Conservation (phyloP, 1,140 invertebrate species). For the Meloidogyne exigua region DNA sequence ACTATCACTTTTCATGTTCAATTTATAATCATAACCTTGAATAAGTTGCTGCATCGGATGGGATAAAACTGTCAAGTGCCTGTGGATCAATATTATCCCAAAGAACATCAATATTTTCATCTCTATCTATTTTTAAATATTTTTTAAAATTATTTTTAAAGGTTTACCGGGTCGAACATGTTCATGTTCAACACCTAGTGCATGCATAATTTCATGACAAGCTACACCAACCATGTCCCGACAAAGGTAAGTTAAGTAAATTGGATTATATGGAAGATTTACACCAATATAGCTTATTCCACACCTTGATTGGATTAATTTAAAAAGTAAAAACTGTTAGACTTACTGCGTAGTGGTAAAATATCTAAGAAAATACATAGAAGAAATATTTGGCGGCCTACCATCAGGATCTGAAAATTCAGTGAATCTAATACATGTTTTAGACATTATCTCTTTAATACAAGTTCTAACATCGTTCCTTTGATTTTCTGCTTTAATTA, state of each 20-base stretch:
- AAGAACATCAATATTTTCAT: conserved; percentile 66
- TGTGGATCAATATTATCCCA: conserved; percentile 68
- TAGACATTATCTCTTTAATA: conserved; percentile 9
- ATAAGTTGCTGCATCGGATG: background rate
- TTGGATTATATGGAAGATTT: conserved; percentile 46
- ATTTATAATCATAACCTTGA: background rate
- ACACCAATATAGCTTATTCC: conserved; percentile 53
- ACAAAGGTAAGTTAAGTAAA: conserved; percentile 47
- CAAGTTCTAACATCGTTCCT: background rate
- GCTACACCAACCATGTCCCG: conserved; percentile 64
- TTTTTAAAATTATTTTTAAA: background rate
- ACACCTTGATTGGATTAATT: too few species aligned
- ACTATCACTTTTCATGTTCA: too few species aligned
- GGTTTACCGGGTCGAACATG: conserved; percentile 64
- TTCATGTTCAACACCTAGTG: conserved; percentile 68
- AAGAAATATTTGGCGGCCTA: background rate
- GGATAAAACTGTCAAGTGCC: background rate
- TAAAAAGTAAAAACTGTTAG: background rate
- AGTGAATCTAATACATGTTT: conserved; percentile 15
- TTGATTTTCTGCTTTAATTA: background rate
- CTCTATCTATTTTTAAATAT: conserved; percentile 64
- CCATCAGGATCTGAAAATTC: background rate
- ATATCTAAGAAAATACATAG: conserved; percentile 10
- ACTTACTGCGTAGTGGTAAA: background rate
- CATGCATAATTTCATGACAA: conserved; percentile 43